These are phyloP conservation scores for Trichopria drosophilae DNA, from an alignment of 2,888 invertebrate species.

Conservation along the genomic window DNA sequence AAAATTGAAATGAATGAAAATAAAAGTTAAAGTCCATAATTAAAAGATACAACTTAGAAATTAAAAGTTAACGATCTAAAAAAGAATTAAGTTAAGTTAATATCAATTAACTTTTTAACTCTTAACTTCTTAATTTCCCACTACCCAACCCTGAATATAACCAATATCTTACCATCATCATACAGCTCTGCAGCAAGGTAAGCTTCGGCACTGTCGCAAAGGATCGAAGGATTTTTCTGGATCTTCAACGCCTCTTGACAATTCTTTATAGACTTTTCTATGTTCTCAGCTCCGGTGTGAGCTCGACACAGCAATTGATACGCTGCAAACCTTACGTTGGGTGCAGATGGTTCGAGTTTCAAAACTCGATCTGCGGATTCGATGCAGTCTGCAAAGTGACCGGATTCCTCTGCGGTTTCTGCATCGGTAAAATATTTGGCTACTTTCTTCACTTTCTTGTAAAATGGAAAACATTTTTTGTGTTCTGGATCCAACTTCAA, in stretches of 20 bases:
- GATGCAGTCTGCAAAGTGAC: slow-evolving; percentile 72
- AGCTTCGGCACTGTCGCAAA: slow-evolving; percentile 92
- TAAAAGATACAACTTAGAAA: no score
- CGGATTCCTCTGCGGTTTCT: slow-evolving; percentile 64
- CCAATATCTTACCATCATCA: slow-evolving; percentile 74
- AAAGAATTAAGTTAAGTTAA: no score
- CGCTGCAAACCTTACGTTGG: slow-evolving; percentile 74
- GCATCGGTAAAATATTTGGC: slow-evolving; percentile 76
- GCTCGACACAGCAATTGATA: slow-evolving; percentile 82
- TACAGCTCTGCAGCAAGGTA: slow-evolving; percentile 86
- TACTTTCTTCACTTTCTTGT: slow-evolving; percentile 93
- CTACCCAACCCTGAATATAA: no score
- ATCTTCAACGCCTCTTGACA: slow-evolving; percentile 82
- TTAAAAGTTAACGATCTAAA: no score
- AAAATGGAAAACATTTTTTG: slow-evolving; percentile 91
- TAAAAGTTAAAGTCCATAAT: no score
- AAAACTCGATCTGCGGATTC: slow-evolving; percentile 69
- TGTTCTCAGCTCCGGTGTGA: slow-evolving; percentile 70
- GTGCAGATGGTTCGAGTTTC: slow-evolving; percentile 71
- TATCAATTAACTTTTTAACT: no score
- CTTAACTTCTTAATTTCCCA: no score
- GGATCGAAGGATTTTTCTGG: slow-evolving; percentile 72
- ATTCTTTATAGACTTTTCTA: slow-evolving; percentile 70
- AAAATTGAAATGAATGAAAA: no score
- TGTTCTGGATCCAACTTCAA: slow-evolving; percentile 97